These are phyloP conservation scores for Fregetta grallaria DNA, from an alignment of 2,113 vertebrate genomes.

Conservation along the genomic window DNA sequence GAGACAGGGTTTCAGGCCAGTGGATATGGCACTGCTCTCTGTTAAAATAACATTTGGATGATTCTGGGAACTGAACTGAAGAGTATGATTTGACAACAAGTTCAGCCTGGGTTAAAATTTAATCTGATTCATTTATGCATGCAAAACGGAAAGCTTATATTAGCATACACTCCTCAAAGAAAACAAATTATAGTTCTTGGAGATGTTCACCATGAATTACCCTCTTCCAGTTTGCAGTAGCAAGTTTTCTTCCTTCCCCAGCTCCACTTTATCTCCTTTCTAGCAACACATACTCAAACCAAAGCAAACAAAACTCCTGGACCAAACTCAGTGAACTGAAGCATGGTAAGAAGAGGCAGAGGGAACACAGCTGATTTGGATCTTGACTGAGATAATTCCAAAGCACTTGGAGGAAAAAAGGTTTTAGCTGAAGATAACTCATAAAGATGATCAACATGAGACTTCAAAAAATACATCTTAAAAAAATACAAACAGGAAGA, in stretches of 20 bases:
- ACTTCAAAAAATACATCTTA: neutral
- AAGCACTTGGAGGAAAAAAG: neutral
- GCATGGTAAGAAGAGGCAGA: neutral
- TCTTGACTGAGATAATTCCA: neutral
- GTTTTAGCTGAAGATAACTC: neutral
- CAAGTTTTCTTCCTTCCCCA: neutral
- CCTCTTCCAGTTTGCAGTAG: neutral
- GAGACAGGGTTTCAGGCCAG: neutral
- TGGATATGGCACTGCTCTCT: neutral
- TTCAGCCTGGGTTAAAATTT: conserved; percentile 44
- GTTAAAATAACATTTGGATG: neutral
- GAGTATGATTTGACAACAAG: neutral
- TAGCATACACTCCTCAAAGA: conserved; percentile 13
- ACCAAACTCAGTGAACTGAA: neutral
- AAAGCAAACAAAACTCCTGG: conserved; percentile 29
- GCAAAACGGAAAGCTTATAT: conserved; percentile 31
- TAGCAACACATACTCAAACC: neutral
- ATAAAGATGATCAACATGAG: neutral
- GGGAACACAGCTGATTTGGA: neutral
- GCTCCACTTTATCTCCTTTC: neutral
- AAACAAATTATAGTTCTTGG: conserved; percentile 28
- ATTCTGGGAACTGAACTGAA: neutral
- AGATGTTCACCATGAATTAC: neutral
- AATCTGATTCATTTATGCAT: conserved; percentile 27
- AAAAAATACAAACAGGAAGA: neutral